Evolutionary conservation across 2,888 invertebrate genomes (phyloP).

Genomic region (Odontothrips loti): DNA sequence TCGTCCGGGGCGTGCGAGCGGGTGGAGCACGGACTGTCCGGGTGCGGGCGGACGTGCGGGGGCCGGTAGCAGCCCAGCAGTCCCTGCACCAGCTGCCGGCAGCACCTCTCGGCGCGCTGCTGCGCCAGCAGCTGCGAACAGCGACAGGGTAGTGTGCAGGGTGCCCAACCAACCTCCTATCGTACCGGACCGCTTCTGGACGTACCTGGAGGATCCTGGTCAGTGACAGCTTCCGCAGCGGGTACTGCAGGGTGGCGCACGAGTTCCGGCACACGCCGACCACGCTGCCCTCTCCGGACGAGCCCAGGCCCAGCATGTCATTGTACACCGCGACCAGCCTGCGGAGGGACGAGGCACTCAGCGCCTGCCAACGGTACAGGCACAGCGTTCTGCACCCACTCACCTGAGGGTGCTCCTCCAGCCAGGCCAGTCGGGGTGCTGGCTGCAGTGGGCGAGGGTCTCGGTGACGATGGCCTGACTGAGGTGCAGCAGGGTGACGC

Average conservation of each 20-base stretch:
- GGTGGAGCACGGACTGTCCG: constrained; percentile 46
- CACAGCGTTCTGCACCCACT: no score
- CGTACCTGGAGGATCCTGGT: constrained; percentile 68
- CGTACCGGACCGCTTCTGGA: background rate
- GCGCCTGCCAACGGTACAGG: background rate
- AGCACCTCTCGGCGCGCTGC: constrained; percentile 64
- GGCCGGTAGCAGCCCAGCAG: constrained; percentile 62
- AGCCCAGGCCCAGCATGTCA: constrained; percentile 52
- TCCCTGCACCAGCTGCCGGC: constrained; percentile 66
- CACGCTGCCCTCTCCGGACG: constrained; percentile 51
- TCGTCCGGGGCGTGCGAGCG: background rate
- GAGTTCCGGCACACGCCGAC: constrained; percentile 68
- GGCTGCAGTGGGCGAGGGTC: constrained; percentile 34
- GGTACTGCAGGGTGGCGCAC: constrained; percentile 65
- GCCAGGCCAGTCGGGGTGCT: constrained; percentile 8
- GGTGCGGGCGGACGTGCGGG: constrained; percentile 47
- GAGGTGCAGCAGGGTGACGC: constrained; percentile 38
- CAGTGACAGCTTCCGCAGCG: constrained; percentile 66
- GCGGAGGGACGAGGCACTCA: constrained; percentile 39
- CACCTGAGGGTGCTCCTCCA: background rate
- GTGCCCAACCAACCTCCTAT: no score
- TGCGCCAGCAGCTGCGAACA: constrained; percentile 55
- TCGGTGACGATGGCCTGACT: constrained; percentile 37
- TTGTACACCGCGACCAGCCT: constrained; percentile 63
- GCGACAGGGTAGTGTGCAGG: no score